Evolutionary conservation across 1,140 invertebrate species (phyloP), one percentile per base, ranked within the genome.

Genomic region (Pogonus chalceus): DNA sequence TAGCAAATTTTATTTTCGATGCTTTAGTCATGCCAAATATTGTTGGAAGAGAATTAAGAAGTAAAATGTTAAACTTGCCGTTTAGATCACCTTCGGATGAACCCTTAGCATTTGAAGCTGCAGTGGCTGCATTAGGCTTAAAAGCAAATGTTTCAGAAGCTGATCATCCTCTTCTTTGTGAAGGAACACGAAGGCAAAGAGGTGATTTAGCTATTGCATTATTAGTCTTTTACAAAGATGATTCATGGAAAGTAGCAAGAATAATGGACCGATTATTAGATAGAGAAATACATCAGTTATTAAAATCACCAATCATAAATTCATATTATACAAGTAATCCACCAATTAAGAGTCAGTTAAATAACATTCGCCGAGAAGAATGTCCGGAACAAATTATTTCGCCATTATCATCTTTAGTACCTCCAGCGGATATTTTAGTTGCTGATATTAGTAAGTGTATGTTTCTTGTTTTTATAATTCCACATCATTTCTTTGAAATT

Each of bases 141-240:
- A 98, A 98, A 70, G 91, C 95, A 0, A 97, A 96, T 67, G 90
- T 98, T 2, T 93, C 91, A 1, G 96, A 99, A 72, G 92, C 93
- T 0, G 95, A 98, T 61, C 93, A 99, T 80, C 95, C 96, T 0
- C 71, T 99, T 47, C 73, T 99, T 3, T 98, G 94, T 71, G 96
- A 99, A 71, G 95, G 47, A 54, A 96, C 94, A 1, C 76, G 96
- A 26, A 75, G 94, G 52, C 94, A 97, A 71, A 78, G 87, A 58
- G 94, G 95, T 4, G 95, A 98, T 64, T 70, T 99, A 54, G 93
- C 93, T 0, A 79, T 98, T 0, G 85, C 87, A 0, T 74, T 98
- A 58, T 74, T 99, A 18, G 84, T 91, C 0, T 87, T 93, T 66
- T 99, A 98, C 71, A 98, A 97, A 72, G 93, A 98, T 66, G 90